These are phyloP conservation scores for Poeciliopsis occidentalis DNA, from an alignment of 2,113 vertebrate genomes.

Conservation along the genomic window DNA sequence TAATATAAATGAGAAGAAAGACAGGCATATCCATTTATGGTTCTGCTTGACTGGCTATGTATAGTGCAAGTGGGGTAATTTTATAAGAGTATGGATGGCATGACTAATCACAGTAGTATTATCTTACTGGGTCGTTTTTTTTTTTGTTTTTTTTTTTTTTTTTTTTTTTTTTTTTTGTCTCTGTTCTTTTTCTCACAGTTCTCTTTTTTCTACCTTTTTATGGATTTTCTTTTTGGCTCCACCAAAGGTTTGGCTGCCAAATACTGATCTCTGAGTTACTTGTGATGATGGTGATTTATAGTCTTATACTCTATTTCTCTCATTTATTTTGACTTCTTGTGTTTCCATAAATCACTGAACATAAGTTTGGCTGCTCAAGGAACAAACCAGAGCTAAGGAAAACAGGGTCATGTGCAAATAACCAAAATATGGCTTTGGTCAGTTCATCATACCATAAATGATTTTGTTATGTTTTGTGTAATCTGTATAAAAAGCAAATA, in stretches of 20 bases:
- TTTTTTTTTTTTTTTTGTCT: slow-evolving; percentile 30
- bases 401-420: slow-evolving; percentile 19
- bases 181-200: slow-evolving; percentile 67
- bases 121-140: slow-evolving; percentile 45
- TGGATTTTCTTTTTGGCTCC: slow-evolving; percentile 28
- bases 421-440: slow-evolving; percentile 16
- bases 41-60: not conserved
- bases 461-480: not conserved
- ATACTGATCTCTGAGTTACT: slow-evolving; percentile 60
- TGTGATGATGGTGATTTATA: slow-evolving; percentile 73
- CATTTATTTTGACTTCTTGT: slow-evolving; percentile 47
- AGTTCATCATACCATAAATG: not conserved
- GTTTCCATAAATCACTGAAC: slow-evolving; percentile 67
- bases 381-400: slow-evolving; percentile 25
- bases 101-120: slow-evolving; percentile 66
- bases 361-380: slow-evolving; percentile 47
- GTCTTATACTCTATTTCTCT: slow-evolving; percentile 41
- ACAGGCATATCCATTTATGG: not conserved
- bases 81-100: slow-evolving; percentile 38
- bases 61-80: slow-evolving; percentile 21
- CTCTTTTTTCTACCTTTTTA: slow-evolving; percentile 59
- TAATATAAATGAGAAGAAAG: not conserved
- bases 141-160: too few species aligned
- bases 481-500: not conserved
- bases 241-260: slow-evolving; percentile 49